Base-by-base conservation (phyloP, 2,888 invertebrate species). In the Eueremaeus valkanovi region DNA sequence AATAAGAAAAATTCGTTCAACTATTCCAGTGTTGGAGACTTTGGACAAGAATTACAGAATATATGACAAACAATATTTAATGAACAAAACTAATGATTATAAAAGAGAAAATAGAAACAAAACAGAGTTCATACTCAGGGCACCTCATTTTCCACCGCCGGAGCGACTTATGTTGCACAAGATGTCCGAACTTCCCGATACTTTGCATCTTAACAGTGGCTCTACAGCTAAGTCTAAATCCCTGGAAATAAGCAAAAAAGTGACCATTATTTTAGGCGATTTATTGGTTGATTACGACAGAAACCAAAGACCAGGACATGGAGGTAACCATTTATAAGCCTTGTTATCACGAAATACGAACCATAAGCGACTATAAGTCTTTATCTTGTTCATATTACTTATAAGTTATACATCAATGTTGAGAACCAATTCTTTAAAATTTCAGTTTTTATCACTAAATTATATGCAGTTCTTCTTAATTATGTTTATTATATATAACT, bases 281-380 rank as follows among this genome's bases (percentile, higher is more conserved):
- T 68, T 80, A 21, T 63, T 80, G 0, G 73, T 75, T 55, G 75
- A 80, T 49, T 80, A 80, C 68, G 79, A 80, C 42, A 74, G 76
- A 58, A 77, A 79, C 16, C 79, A 79, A 75, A 73, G 80, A 75
- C 80, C 80, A 6, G 78, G 76, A 66, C 79, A 80, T 72, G 79
- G 80, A 61, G 80, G 79, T 79, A 66, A 77, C 73, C 21, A 51
- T 51, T 51, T 51, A 51, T 51, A 1, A 21, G 6, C 5, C 36
- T n/a, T n/a, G n/a, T n/a, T n/a, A n/a, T 36, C 36, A 36, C 11
- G 51, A 51, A 51, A 51, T 21, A 2, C 21, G 51, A 51, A 9
- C 21, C 21, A 5, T 16, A 45, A 45, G 18, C 45, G 45, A 13
- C 11, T 45, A 16, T 45, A 5, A 51, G 8, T 3, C n/a, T 21